Evolutionary conservation across 2,888 invertebrate species (phyloP).

Genomic region (Dioctria rufipes): DNA sequence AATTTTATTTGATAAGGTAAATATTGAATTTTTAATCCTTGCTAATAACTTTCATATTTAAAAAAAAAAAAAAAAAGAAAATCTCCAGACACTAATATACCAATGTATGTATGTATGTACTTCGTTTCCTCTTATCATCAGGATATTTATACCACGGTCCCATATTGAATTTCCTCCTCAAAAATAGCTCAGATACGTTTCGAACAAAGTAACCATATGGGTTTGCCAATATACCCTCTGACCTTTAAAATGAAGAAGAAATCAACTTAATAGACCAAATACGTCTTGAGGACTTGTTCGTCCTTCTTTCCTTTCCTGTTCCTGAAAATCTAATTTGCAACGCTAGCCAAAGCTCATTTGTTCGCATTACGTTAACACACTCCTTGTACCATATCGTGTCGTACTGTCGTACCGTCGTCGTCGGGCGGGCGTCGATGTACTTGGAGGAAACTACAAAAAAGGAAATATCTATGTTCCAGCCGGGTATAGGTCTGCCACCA

Average conservation of each 20-base stretch:
- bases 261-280: slow-evolving; percentile 41
- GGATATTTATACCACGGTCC: slow-evolving; percentile 42
- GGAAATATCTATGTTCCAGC: slow-evolving; percentile 42
- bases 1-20: no score
- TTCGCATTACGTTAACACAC: slow-evolving; percentile 60
- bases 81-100: no score
- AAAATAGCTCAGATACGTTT: slow-evolving; percentile 47
- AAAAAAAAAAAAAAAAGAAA: no score
- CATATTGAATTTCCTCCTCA: slow-evolving; percentile 41
- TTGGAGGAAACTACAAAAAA: slow-evolving; percentile 46
- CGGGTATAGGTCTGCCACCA: slow-evolving; percentile 48
- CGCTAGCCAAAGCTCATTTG: slow-evolving; percentile 61
- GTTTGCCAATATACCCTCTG: slow-evolving; percentile 47
- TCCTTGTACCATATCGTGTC: background rate
- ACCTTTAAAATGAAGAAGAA: slow-evolving; percentile 22
- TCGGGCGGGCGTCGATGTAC: no score
- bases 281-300: slow-evolving; percentile 41
- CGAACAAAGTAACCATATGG: slow-evolving; percentile 57
- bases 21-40: no score
- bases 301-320: slow-evolving; percentile 46
- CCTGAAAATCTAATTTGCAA: slow-evolving; percentile 60
- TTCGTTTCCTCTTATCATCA: background rate
- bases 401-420: background rate
- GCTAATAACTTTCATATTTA: no score
- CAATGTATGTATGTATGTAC: no score